Evolutionary conservation across 92 coral and sea anemone species (phyloP).

Genomic region (Zoanthus sociatus): DNA sequence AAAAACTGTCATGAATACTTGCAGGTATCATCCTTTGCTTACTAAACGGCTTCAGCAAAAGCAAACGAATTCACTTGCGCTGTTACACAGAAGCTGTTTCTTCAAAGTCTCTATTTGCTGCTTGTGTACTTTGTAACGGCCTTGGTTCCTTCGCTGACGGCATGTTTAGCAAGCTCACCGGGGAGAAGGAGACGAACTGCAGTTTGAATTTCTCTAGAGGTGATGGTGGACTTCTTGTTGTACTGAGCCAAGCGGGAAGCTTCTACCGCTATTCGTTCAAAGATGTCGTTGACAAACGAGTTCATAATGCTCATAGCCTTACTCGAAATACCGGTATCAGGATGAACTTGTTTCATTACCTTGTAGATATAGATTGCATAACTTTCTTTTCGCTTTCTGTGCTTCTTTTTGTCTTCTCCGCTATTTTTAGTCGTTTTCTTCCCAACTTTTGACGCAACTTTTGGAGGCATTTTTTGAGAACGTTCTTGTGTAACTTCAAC

Average conservation of each 20-base stretch:
- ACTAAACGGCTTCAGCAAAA: too few relatives aligned
- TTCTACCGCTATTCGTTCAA: slow-evolving; percentile 31
- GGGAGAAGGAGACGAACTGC: slow-evolving; percentile 32
- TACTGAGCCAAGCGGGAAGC: slow-evolving; percentile 43
- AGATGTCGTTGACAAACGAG: slow-evolving; percentile 41
- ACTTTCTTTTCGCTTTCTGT: slow-evolving; percentile 2
- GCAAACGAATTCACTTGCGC: too few relatives aligned
- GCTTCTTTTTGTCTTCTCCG: slow-evolving; percentile 6
- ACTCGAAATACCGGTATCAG: slow-evolving; percentile 41
- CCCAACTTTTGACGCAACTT: background rate
- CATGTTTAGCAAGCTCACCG: slow-evolving; percentile 39
- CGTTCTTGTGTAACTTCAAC: background rate
- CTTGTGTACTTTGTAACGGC: slow-evolving; percentile 48
- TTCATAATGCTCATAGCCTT: slow-evolving; percentile 44
- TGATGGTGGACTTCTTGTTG: slow-evolving; percentile 44
- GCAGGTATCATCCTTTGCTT: too few relatives aligned
- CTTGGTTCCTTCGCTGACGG: slow-evolving; percentile 37
- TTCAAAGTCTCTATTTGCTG: slow-evolving; percentile 13
- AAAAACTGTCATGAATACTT: too few relatives aligned
- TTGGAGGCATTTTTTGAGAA: background rate
- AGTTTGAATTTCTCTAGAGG: slow-evolving; percentile 41
- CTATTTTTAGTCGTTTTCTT: background rate
- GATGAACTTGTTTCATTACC: slow-evolving; percentile 38
- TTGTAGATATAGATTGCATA: slow-evolving; percentile 2
- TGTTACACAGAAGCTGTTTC: background rate